A percentile compares a stretch with the other conserved stretches of the same genome.
Evolutionary conservation across 2,888 invertebrate species (phyloP).

Genomic region (Noctuana brunneofusca): DNA sequence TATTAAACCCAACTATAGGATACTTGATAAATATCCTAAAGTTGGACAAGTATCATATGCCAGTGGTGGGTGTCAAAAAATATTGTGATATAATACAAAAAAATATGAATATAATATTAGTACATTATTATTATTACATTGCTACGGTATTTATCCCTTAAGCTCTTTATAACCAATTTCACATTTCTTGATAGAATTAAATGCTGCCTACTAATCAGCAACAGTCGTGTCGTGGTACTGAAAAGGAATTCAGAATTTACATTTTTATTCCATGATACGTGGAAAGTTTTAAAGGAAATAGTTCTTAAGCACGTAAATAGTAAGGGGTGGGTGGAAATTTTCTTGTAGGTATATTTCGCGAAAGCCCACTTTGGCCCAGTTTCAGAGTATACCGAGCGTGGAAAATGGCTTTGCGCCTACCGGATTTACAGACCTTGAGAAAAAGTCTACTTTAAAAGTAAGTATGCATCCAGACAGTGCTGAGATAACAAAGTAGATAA

Average conservation of each 20-base stretch:
- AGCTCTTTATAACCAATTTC: too few relatives aligned
- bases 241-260: slow-evolving; percentile 54
- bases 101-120: too few relatives aligned
- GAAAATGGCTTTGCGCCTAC: slow-evolving; percentile 71
- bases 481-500: slow-evolving; percentile 14
- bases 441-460: slow-evolving; percentile 44
- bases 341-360: slow-evolving; percentile 64
- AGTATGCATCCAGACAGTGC: not conserved
- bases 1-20: too few relatives aligned
- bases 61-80: too few relatives aligned
- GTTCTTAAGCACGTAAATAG: slow-evolving; percentile 75
- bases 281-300: slow-evolving; percentile 61
- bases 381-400: slow-evolving; percentile 76
- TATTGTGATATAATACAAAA: too few relatives aligned
- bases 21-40: too few relatives aligned
- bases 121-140: not conserved
- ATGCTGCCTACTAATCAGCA: slow-evolving; percentile 20
- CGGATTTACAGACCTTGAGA: slow-evolving; percentile 69
- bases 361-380: slow-evolving; percentile 79
- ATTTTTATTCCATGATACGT: slow-evolving; percentile 64
- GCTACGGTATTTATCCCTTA: not conserved
- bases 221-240: slow-evolving; percentile 19
- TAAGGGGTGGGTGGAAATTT: slow-evolving; percentile 59
- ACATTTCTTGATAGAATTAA: slow-evolving; percentile 8
- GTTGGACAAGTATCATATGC: too few relatives aligned